Base-by-base conservation (phyloP, 2,113 vertebrate genomes). In the Hepsetus odoe region DNA sequence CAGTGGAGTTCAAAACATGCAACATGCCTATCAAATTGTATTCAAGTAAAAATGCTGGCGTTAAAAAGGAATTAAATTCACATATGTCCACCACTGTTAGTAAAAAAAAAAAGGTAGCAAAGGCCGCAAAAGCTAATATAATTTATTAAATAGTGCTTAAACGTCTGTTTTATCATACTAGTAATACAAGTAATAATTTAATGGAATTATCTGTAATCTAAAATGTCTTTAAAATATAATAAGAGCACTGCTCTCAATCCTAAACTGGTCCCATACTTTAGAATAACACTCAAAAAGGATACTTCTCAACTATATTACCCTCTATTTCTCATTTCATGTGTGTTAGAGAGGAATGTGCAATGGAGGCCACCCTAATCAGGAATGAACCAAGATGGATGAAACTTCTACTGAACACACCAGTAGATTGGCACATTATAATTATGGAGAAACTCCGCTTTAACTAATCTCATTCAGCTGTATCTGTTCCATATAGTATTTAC, bases 161-260 rank as follows among this genome's bases (percentile, higher is more conserved):
- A 32, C 32, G 8, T 64, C 16, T n/a, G 33, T 32, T 20, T 1
- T 6, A 26, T 64, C 33, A n/a, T 24, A 35, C 30, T 64, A 30
- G n/a, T n/a, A 62, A 8, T 26, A 30, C 28, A 8, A 26, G 20
- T 64, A 35, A 65, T 14, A 28, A 3, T 61, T 26, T 38, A n/a
- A 64, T 79, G 42, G 44, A 78, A 79, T 79, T 28, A 64, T 72
- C 30, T 64, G 30, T 18, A 62, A 7, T 28, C 18, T 61, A 11
- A 77, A 46, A 67, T 30, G 18, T 55, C 20, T 75, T 46, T 7
- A 22, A 32, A 44, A 18, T 35, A 67, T 64, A 56, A 56, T 20
- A 46, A 28, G 64, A 65, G 24, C 55, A 20, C 24, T 64, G 2
- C 58, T 40, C 10, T 49, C 18, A 26, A 20, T 38, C 11, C 12